Conservation (phyloP, 1,140 invertebrate species). For the Ceratoteleas bidentatus region DNA sequence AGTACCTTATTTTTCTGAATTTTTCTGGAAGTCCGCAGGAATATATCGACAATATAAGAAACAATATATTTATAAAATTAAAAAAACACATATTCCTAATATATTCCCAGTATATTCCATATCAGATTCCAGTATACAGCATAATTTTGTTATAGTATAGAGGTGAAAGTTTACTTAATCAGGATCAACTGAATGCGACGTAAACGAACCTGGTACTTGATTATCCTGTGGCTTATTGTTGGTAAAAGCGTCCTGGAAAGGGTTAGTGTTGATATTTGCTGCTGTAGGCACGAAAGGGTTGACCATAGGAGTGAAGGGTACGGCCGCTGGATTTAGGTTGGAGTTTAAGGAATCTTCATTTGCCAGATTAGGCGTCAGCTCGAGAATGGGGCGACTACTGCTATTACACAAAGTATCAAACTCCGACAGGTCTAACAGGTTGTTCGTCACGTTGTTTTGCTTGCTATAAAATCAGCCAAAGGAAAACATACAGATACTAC, state of each 20-base stretch:
- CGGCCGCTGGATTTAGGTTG: conserved; percentile 78
- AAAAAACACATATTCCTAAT: too few relatives aligned
- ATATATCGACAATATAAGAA: too few relatives aligned
- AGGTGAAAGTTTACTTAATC: too few relatives aligned
- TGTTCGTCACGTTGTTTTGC: conserved; percentile 83
- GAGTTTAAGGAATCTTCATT: conserved; percentile 80
- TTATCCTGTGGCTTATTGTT: conserved; percentile 78
- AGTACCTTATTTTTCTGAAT: too few relatives aligned
- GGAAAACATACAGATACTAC: too few relatives aligned
- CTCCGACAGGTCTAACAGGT: conserved; percentile 82
- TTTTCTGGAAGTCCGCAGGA: too few relatives aligned
- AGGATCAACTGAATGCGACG: too few relatives aligned
- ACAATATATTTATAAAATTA: too few relatives aligned
- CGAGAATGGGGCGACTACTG: conserved; percentile 80
- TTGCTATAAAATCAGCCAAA: too few relatives aligned
- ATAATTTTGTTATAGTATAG: too few relatives aligned
- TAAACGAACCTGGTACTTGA: conserved; percentile 77
- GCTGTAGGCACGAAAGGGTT: conserved; percentile 74
- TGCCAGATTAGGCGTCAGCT: conserved; percentile 76
- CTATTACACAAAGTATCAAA: conserved; percentile 84
- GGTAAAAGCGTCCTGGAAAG: conserved; percentile 79
- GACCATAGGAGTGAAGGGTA: conserved; percentile 78
- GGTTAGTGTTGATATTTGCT: conserved; percentile 76
- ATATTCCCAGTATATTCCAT: too few relatives aligned
- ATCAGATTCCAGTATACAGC: too few relatives aligned